A percentile compares a stretch with the other conserved stretches of the same genome.
Conservation (phyloP, 2,888 invertebrate genomes). For the Anagyrus pseudococci region DNA sequence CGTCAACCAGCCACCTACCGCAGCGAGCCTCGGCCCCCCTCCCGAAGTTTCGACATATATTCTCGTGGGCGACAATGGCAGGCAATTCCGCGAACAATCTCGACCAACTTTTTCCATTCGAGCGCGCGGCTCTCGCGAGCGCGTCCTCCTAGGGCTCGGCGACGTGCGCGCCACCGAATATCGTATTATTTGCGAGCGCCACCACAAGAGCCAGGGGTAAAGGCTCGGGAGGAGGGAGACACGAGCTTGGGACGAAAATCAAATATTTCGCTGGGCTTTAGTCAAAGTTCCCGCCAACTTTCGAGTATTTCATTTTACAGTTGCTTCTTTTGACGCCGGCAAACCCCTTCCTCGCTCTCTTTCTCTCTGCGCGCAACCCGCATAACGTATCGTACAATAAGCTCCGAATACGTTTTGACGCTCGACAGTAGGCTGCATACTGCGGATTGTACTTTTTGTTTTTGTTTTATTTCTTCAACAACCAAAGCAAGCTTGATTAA, state of each 20-base stretch:
- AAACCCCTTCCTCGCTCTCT: no score
- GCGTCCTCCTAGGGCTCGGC: neutral
- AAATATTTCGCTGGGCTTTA: constrained; percentile 23
- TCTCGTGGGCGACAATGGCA: constrained; percentile 22
- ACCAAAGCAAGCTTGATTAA: no score
- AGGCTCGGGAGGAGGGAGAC: neutral
- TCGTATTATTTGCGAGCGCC: constrained; percentile 24
- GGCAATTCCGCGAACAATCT: constrained; percentile 32
- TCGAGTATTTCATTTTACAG: neutral
- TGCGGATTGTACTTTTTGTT: no score
- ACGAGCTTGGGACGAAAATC: constrained; percentile 18
- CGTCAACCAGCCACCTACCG: no score
- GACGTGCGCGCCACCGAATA: constrained; percentile 1
- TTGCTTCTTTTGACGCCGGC: neutral
- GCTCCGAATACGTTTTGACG: no score
- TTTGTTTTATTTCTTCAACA: no score
- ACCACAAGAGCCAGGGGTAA: no score
- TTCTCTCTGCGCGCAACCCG: no score
- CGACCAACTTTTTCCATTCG: constrained; percentile 27
- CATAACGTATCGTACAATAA: no score
- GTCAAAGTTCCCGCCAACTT: constrained; percentile 7
- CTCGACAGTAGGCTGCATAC: no score
- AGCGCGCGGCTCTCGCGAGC: neutral
- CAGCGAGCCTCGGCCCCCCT: constrained; percentile 4
- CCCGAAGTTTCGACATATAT: constrained; percentile 28